phyloP scores from a whole-genome alignment of 30 jellyfish, hydroid and myxozoan species.

The Cassiopea andromeda region DNA sequence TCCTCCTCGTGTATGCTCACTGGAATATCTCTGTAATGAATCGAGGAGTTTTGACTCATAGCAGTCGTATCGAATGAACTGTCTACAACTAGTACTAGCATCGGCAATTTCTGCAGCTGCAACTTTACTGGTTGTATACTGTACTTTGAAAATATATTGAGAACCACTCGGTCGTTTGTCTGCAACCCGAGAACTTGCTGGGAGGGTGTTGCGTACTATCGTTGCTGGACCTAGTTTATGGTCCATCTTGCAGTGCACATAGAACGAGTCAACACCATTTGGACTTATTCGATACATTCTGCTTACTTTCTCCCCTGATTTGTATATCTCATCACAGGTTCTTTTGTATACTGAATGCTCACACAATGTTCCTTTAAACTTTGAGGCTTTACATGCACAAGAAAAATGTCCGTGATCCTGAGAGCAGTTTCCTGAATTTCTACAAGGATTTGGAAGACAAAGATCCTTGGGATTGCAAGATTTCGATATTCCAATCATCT shows the following conservation, averaged over 20 bases:
- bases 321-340: constrained; percentile 73
- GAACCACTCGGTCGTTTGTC: constrained; percentile 39
- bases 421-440: constrained; percentile 74
- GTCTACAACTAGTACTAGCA: constrained; percentile 84
- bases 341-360: constrained; percentile 69
- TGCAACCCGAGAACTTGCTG: constrained; percentile 66
- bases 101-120: constrained; percentile 70
- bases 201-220: constrained; percentile 62
- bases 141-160: constrained; percentile 57
- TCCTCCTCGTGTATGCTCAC: constrained; percentile 85
- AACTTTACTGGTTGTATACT: constrained; percentile 49
- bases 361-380: constrained; percentile 65
- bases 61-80: constrained; percentile 89
- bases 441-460: constrained; percentile 94
- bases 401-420: constrained; percentile 67
- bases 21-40: constrained; percentile 67
- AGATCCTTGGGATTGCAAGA: constrained; percentile 77
- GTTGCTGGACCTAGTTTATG: constrained; percentile 83
- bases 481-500: constrained; percentile 51
- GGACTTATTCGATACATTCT: constrained; percentile 78
- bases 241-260: constrained; percentile 86
- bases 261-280: constrained; percentile 66
- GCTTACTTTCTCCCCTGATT: constrained; percentile 66
- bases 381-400: constrained; percentile 74
- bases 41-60: constrained; percentile 80